Base-by-base conservation (phyloP, 1,140 invertebrate species). In the Cyclargus thomasi region DNA sequence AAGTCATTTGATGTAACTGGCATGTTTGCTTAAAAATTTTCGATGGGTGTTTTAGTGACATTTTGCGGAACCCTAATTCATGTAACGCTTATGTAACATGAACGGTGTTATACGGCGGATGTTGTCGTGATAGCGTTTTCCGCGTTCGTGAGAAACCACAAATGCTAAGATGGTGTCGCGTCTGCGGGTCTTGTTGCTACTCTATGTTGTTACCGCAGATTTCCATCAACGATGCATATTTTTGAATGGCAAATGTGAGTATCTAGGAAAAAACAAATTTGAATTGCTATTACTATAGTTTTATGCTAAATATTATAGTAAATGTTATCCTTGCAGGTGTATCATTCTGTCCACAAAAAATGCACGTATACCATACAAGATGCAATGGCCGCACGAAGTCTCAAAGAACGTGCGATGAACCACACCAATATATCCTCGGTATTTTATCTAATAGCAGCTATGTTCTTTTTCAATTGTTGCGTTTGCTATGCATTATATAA, bases 321-420 rank as follows among this genome's bases (percentile, higher is more conserved):
- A 29, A 3, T 29, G 8, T 29, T 29, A 29, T 29, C 1, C 53
- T 81, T 82, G 14, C 82, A 86, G 82, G 84, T 70, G 76, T 86
- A 8, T 36, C 63, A 6, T 72, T 75, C 53, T 86, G 84, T 64
- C 84, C 84, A 1, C 68, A 66, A 0, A 39, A 70, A n/a, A 86
- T 85, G 82, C 78, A 84, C 47, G 65, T 80, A 6, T 86, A 86
- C 55, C 79, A 86, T 67, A 85, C 81, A 0, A 74, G 78, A n/a
- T 86, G 84, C 63, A 77, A 86, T 62, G 71, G 72, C 10, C 68
- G 81, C 3, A 77, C 84, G 0, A 18, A 77, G 53, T 82, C 84
- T 0, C 84, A 86, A 57, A 55, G 72, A 7, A 86, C 84, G 2
- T 86, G 84, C 53, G 66, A 68, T 8, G 53, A 57, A 14, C 78